Percentiles rank a stretch among this genome's conserved stretches.
Evolutionary conservation across 2,113 vertebrate genomes (phyloP).

Genomic region (Nyctibius bracteatus): DNA sequence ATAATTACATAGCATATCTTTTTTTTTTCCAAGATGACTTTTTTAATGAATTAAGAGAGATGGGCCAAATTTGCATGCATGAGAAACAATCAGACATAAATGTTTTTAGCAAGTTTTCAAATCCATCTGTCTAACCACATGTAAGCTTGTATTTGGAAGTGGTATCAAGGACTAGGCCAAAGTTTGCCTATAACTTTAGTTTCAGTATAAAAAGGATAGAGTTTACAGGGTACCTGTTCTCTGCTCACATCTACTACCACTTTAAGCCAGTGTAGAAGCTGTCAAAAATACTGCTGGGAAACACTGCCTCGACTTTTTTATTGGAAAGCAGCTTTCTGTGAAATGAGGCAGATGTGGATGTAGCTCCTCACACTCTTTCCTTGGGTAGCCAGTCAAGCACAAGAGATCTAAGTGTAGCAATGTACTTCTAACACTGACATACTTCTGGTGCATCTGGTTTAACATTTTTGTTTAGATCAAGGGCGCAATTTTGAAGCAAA

Average conservation of each 20-base stretch:
- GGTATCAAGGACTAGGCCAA: not conserved
- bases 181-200: not conserved
- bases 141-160: not conserved
- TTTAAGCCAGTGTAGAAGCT: not conserved
- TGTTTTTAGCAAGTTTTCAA: not conserved
- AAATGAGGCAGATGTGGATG: not conserved
- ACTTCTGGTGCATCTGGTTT: not conserved
- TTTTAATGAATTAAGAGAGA: not conserved
- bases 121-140: not conserved
- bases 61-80: not conserved
- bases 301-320: not conserved
- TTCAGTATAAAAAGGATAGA: not conserved
- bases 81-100: not conserved
- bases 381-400: not conserved
- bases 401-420: not conserved
- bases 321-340: not conserved
- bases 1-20: not conserved
- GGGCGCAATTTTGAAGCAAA: not conserved
- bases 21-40: not conserved
- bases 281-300: not conserved
- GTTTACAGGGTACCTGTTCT: not conserved
- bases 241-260: not conserved
- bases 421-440: not conserved
- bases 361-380: not conserved
- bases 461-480: not conserved